Evolutionary conservation across 1,140 invertebrate species (phyloP).

Genomic region (Drosophila sturtevanti): DNA sequence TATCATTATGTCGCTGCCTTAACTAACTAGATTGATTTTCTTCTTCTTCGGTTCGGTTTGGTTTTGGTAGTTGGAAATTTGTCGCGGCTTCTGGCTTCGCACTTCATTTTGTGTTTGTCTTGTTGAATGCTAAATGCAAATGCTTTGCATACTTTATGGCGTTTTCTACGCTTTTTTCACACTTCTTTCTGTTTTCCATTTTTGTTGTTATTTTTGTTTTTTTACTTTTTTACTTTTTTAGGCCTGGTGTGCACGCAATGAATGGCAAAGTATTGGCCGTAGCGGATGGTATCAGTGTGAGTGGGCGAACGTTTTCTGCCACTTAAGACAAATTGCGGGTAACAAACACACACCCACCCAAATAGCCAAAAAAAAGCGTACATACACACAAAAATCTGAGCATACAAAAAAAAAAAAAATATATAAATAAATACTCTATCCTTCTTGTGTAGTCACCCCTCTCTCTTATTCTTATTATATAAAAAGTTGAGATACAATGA

Average conservation of each 20-base stretch:
- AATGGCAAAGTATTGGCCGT: constrained; percentile 34
- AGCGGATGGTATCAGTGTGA: constrained; percentile 16
- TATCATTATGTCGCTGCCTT: background rate
- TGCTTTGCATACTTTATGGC: constrained; percentile 82
- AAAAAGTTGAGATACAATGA: constrained; percentile 64
- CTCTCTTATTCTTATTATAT: constrained; percentile 20
- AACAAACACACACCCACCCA: constrained; percentile 57
- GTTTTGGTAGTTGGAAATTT: constrained; percentile 63
- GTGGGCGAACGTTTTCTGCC: constrained; percentile 45
- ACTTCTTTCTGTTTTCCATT: constrained; percentile 12
- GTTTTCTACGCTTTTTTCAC: constrained; percentile 72
- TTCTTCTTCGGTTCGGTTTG: constrained; percentile 24
- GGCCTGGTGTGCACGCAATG: constrained; percentile 39
- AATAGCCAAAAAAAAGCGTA: constrained; percentile 47
- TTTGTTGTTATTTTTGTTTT: background rate
- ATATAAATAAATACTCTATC: constrained; percentile 57
- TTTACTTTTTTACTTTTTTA: constrained; percentile 21
- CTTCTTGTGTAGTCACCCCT: background rate
- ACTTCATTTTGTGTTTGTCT: constrained; percentile 81
- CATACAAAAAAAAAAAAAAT: constrained; percentile 18
- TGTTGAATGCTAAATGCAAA: constrained; percentile 82
- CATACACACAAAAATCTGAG: constrained; percentile 14
- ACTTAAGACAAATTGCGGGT: constrained; percentile 82
- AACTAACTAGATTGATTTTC: background rate
- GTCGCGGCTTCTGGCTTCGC: constrained; percentile 75